Evolutionary conservation across 1,140 invertebrate species (phyloP).

Genomic region (Lysiphlebus fabarum): DNA sequence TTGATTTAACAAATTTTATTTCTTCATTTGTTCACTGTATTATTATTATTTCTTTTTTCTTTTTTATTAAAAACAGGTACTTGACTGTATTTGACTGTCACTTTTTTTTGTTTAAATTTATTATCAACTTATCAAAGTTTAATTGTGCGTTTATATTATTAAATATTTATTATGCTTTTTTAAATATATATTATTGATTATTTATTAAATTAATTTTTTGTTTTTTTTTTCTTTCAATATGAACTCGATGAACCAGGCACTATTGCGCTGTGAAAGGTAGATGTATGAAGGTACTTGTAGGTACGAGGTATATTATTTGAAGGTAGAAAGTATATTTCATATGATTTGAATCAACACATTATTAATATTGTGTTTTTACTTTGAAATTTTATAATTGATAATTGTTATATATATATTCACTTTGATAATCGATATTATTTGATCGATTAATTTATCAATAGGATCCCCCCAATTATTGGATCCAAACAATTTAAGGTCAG

Average conservation of each 20-base stretch:
- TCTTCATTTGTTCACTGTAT: no score
- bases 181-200: conserved; percentile 26
- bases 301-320: conserved; percentile 53
- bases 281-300: conserved; percentile 54
- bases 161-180: conserved; percentile 12
- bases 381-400: no score
- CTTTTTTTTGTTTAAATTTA: no score
- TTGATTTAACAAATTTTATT: no score
- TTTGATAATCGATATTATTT: neutral
- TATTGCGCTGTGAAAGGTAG: conserved; percentile 51
- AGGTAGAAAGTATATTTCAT: conserved; percentile 41
- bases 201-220: conserved; percentile 19
- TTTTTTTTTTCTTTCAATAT: conserved; percentile 28
- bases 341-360: neutral
- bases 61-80: no score
- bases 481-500: conserved; percentile 46
- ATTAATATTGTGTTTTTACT: neutral
- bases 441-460: neutral
- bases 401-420: neutral
- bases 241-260: conserved; percentile 45
- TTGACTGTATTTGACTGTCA: no score
- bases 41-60: no score
- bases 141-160: neutral
- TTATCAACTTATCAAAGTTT: no score
- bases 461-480: conserved; percentile 28